These are phyloP conservation scores for Hydra vulgaris DNA, from an alignment of 30 jellyfish, hydroid and myxozoan species.

Conservation along the genomic window DNA sequence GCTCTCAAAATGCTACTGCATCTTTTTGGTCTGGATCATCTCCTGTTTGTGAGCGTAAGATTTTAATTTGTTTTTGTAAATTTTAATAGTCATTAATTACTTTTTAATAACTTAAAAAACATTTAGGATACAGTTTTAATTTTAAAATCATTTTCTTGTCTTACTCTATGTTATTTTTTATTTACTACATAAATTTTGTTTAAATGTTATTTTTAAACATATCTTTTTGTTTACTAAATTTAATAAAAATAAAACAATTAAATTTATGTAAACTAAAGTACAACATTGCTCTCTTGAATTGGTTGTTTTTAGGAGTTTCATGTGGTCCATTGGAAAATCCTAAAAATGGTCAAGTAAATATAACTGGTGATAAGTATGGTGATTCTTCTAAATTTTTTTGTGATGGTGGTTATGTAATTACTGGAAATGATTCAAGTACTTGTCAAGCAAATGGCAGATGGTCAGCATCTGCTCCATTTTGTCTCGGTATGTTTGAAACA, in stretches of 20 bases:
- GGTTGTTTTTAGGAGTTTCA: background rate
- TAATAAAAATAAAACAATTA: no score
- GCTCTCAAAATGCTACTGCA: slow-evolving; percentile 43
- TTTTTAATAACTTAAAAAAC: no score
- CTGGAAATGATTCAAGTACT: slow-evolving; percentile 26
- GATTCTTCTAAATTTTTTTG: slow-evolving; percentile 48
- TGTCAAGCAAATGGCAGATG: slow-evolving; percentile 64
- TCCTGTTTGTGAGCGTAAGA: slow-evolving; percentile 62
- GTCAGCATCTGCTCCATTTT: slow-evolving; percentile 54
- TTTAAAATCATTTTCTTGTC: no score
- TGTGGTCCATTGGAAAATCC: slow-evolving; percentile 47
- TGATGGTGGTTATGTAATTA: slow-evolving; percentile 52
- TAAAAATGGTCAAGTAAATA: slow-evolving; percentile 37
- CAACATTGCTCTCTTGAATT: no score
- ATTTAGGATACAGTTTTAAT: no score
- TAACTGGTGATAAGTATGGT: slow-evolving; percentile 49
- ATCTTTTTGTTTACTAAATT: no score
- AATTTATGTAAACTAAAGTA: no score
- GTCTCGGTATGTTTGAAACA: slow-evolving; percentile 41
- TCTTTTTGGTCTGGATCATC: slow-evolving; percentile 65
- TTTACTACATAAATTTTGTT: no score
- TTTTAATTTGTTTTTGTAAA: background rate
- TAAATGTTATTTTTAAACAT: no score
- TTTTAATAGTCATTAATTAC: no score
- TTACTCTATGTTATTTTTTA: no score